A percentile compares a stretch with the other conserved stretches of the same genome.
Evolutionary conservation across 2,888 invertebrate genomes (phyloP).

Genomic region (Cotesia congregata): DNA sequence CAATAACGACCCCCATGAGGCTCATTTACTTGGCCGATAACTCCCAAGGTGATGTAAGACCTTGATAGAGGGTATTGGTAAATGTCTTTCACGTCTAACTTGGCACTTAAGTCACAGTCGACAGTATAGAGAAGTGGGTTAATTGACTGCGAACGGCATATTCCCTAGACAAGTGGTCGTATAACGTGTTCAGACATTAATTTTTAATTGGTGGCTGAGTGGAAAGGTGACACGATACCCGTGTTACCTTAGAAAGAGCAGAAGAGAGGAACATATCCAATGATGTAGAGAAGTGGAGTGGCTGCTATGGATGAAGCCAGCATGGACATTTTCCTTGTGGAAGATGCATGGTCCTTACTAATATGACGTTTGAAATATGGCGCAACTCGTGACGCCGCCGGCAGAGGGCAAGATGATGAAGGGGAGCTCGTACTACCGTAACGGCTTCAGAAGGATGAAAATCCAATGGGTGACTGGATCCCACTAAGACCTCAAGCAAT

Average conservation of each 20-base stretch:
- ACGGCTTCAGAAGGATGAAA: constrained; percentile 6
- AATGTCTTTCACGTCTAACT: constrained; percentile 20
- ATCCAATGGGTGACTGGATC: constrained; percentile 5
- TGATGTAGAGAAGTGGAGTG: constrained; percentile 58
- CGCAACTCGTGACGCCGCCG: constrained; percentile 49
- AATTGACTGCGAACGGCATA: constrained; percentile 57
- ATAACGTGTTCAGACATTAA: constrained; percentile 60
- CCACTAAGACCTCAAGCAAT: not conserved
- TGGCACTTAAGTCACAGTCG: constrained; percentile 19
- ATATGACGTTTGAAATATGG: constrained; percentile 67
- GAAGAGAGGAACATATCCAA: constrained; percentile 42
- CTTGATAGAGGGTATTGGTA: constrained; percentile 12
- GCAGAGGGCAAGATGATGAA: constrained; percentile 35
- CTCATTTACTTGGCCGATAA: constrained; percentile 25
- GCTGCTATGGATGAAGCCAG: constrained; percentile 49
- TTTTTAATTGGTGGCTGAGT: constrained; percentile 60
- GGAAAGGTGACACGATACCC: constrained; percentile 58
- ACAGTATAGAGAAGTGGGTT: constrained; percentile 54
- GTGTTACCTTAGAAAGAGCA: constrained; percentile 18
- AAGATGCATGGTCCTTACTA: constrained; percentile 64
- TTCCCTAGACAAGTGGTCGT: constrained; percentile 53
- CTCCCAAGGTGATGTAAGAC: constrained; percentile 9
- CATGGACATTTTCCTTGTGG: constrained; percentile 63
- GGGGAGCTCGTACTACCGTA: constrained; percentile 7
- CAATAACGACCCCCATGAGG: constrained; percentile 36